Evolutionary conservation across 2,888 invertebrate genomes (phyloP).

Genomic region (Onthophagus sagittarius): DNA sequence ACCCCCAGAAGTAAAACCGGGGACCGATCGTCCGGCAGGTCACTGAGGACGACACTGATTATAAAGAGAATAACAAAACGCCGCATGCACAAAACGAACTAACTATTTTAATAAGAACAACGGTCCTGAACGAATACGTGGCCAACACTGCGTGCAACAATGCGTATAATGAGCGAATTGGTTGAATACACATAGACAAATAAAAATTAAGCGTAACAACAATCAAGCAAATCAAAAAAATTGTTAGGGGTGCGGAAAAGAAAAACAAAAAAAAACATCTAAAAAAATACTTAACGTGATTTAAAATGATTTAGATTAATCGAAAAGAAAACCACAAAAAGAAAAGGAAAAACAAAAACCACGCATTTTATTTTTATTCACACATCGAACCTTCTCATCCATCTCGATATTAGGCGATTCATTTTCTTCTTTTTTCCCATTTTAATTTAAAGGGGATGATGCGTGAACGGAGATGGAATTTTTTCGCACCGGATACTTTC

Average conservation of each 20-base stretch:
- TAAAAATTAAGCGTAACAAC: not conserved
- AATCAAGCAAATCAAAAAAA: not conserved
- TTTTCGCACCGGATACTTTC: not conserved
- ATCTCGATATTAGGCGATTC: conserved; percentile 46
- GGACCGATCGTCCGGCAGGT: conserved; percentile 60
- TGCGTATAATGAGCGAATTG: not conserved
- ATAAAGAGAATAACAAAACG: not conserved
- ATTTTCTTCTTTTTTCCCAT: conserved; percentile 47
- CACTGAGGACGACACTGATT: conserved; percentile 47
- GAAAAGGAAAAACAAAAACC: not conserved
- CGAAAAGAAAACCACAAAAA: not conserved
- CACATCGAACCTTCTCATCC: conserved; percentile 45
- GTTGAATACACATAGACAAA: not conserved
- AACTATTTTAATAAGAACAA: not conserved
- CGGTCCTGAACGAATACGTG: not conserved
- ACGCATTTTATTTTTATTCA: not conserved
- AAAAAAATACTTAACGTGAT: not conserved
- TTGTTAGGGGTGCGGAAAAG: not conserved
- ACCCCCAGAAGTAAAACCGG: conserved; percentile 60
- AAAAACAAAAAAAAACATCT: not conserved
- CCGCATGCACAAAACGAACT: not conserved
- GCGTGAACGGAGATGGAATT: not conserved
- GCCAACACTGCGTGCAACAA: not conserved
- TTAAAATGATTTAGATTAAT: not conserved
- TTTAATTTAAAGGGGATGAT: not conserved